These are phyloP conservation scores for Tyto alba DNA, from an alignment of 2,113 vertebrate species.

Conservation along the genomic window DNA sequence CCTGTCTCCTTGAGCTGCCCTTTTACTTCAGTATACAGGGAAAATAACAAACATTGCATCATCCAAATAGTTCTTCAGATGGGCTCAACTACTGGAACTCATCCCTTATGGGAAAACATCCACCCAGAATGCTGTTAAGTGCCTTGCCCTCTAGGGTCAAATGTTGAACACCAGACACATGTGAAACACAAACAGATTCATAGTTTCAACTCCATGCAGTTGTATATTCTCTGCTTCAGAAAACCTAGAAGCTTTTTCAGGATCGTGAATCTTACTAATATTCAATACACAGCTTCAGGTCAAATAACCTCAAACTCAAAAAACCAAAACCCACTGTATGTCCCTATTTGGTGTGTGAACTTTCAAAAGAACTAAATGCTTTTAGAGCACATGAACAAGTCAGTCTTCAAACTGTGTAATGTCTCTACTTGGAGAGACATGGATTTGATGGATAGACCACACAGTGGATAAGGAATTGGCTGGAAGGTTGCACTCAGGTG, in stretches of 20 bases:
- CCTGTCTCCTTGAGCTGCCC: neutral
- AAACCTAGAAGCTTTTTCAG: neutral
- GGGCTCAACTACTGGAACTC: neutral
- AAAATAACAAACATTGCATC: neutral
- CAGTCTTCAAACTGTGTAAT: neutral
- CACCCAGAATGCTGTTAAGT: neutral
- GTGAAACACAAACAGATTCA: neutral
- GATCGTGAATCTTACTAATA: neutral
- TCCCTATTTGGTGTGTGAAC: neutral
- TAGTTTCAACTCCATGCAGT: neutral
- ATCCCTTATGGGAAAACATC: neutral
- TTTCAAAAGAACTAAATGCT: neutral
- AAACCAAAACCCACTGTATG: neutral
- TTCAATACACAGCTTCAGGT: neutral
- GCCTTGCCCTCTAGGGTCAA: neutral
- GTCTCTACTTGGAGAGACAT: neutral
- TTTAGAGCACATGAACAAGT: neutral
- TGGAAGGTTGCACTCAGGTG: neutral
- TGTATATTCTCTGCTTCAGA: neutral
- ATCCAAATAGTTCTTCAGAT: neutral
- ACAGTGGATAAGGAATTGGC: neutral
- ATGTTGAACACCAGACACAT: neutral
- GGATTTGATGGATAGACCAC: neutral
- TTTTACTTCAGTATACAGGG: neutral
- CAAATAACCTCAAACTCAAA: neutral